Evolutionary conservation across 2,113 vertebrate genomes (phyloP).

Genomic region (Perccottus glenii): DNA sequence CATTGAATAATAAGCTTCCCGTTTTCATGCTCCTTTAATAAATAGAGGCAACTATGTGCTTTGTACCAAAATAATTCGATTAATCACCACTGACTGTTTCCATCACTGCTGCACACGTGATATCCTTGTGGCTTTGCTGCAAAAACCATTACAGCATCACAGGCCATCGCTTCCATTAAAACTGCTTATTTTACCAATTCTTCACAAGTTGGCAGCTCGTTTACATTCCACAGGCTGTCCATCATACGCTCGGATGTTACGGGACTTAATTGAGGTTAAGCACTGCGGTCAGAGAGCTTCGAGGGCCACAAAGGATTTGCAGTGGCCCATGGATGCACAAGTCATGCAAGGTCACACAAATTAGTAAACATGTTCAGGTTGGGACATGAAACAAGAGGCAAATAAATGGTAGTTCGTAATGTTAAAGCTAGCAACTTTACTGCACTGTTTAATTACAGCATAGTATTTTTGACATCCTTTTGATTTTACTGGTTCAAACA

Average conservation of each 20-base stretch:
- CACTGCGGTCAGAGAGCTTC: constrained; percentile 44
- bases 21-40: constrained; percentile 2
- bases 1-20: constrained; percentile 45
- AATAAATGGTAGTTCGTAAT: too few relatives aligned
- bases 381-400: too few relatives aligned
- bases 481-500: too few relatives aligned
- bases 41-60: too few relatives aligned
- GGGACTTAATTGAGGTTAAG: constrained; percentile 60
- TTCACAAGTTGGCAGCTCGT: constrained; percentile 29
- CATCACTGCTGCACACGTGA: constrained; percentile 20
- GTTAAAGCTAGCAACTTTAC: too few relatives aligned
- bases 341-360: too few relatives aligned
- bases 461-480: too few relatives aligned
- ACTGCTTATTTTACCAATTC: constrained; percentile 34
- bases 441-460: too few relatives aligned
- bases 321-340: constrained; percentile 9
- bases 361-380: too few relatives aligned
- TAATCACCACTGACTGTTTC: constrained; percentile 23
- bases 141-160: constrained; percentile 47
- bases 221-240: constrained; percentile 28
- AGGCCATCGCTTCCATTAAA: constrained; percentile 38
- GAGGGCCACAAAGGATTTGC: constrained; percentile 35
- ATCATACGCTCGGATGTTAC: constrained; percentile 25
- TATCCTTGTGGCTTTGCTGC: constrained; percentile 16
- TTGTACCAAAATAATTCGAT: constrained; percentile 26